Base-by-base conservation (phyloP, 2,113 vertebrate species). In the Myocastor coypus region DNA sequence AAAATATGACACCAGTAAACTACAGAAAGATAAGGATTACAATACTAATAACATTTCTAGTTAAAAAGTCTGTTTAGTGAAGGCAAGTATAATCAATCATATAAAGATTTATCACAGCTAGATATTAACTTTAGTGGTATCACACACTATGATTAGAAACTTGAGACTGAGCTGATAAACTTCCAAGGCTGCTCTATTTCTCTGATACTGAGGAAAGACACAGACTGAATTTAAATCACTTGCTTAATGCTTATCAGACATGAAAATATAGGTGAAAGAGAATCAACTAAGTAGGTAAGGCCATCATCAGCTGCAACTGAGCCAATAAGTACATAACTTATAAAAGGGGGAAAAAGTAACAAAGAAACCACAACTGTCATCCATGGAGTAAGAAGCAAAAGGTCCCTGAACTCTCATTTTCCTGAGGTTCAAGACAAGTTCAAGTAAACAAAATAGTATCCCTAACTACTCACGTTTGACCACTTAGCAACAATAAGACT, bases 21-120 rank as follows among this genome's bases (percentile, higher is more conserved):
- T 83, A 94, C 8, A 94, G 24, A 95, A 95, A 89, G 40, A 94
- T 57, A 6, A 92, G 13, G 95, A 94, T 64, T 75, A 89, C 55
- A 22, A 91, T 20, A 89, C 55, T 64, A 88, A 34, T 37, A 89
- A 59, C 19, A 89, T 71, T 94, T 95, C 87, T n/a, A 92, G 57
- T 83, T 37, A 94, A 95, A 91, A 95, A 59, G 59, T 84, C 46
- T 89, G 28, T n/a, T 80, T 17, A 94, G 37, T 77, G 32, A 12
- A 86, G 46, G 37, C 80, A 89, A 91, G 57, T 19, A 86, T 40
- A n/a, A 66, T 83, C 32, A 69, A 46, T 83, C 32, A n/a, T 13
- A 92, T 63, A 89, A 32, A 91, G 42, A 61, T 59, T 7, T 59
- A 63, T 30, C 61, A 78, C 11, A 34, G 42, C 10, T 30, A 37